Evolutionary conservation across 2,888 invertebrate genomes (phyloP).

Genomic region (Dicroscelio sp.): DNA sequence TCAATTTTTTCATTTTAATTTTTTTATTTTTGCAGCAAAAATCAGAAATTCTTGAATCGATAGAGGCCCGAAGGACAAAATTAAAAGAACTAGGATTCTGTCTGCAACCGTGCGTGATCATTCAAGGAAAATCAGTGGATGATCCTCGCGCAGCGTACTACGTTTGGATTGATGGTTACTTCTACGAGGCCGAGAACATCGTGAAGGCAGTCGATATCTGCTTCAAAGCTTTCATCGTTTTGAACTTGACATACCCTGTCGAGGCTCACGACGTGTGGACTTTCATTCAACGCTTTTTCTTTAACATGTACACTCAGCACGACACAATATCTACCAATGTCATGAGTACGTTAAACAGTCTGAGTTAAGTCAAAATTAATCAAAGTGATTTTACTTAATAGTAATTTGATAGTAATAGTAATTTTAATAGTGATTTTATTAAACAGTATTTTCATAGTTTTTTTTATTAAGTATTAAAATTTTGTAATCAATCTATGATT

Average conservation of each 20-base stretch:
- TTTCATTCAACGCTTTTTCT: slow-evolving; percentile 9
- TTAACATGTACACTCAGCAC: slow-evolving; percentile 16
- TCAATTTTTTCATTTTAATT: too few species aligned
- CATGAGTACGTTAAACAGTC: not conserved
- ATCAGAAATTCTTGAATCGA: too few species aligned
- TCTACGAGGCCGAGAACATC: not conserved
- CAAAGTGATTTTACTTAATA: too few species aligned
- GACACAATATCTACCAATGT: slow-evolving; percentile 7
- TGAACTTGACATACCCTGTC: not conserved
- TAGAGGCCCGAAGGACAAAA: too few species aligned
- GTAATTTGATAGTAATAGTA: too few species aligned
- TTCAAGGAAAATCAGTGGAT: slow-evolving; percentile 2
- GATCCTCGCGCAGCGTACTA: not conserved
- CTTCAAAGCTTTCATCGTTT: slow-evolving; percentile 17
- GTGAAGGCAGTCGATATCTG: slow-evolving; percentile 9
- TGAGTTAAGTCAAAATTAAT: too few species aligned
- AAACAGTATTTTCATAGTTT: too few species aligned
- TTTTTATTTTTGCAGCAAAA: too few species aligned
- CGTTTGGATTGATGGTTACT: not conserved
- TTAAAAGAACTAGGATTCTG: too few species aligned
- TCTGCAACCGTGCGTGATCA: slow-evolving; percentile 14
- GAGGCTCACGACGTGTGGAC: slow-evolving; percentile 17
- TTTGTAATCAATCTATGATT: too few species aligned
- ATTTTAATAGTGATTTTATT: too few species aligned
- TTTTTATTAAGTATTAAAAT: too few species aligned